A percentile compares a stretch with the other conserved stretches of the same genome.
Conservation (phyloP, 2,888 invertebrate genomes). For the Resseliella maxima region DNA sequence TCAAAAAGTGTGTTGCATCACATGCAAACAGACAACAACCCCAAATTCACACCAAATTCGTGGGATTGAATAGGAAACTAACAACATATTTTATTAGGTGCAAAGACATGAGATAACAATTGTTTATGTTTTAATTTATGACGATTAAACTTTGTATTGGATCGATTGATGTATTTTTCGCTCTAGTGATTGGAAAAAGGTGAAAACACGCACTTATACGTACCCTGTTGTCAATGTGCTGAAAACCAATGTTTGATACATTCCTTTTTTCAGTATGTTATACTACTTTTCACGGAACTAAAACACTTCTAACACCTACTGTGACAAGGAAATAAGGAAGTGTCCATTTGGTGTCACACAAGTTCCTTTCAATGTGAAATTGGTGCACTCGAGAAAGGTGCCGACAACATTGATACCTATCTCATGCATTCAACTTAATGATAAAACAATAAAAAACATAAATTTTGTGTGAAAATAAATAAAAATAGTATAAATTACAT, state of each 20-base stretch:
- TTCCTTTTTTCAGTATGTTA: too few relatives aligned
- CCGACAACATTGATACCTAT: not conserved
- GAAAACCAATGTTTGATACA: too few relatives aligned
- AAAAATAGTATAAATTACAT: not conserved
- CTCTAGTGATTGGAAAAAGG: not conserved
- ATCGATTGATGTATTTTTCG: not conserved
- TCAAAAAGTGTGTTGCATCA: not conserved
- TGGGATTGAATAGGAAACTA: not conserved
- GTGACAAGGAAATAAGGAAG: not conserved
- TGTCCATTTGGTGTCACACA: constrained; percentile 23
- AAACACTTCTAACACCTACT: not conserved
- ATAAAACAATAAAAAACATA: constrained; percentile 14
- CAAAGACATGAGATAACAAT: not conserved
- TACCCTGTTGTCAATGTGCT: not conserved
- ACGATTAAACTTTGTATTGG: not conserved
- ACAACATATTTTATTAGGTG: constrained; percentile 18
- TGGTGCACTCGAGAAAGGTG: not conserved
- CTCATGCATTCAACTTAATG: not conserved
- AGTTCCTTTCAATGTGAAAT: not conserved
- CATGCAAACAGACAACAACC: not conserved
- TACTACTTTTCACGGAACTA: not conserved
- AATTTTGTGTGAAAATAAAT: not conserved
- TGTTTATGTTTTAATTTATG: constrained; percentile 32
- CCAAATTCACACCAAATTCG: not conserved
- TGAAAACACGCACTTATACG: not conserved